Evolutionary conservation across 2,113 vertebrate species (phyloP).

Genomic region (Dicentrarchus labrax): DNA sequence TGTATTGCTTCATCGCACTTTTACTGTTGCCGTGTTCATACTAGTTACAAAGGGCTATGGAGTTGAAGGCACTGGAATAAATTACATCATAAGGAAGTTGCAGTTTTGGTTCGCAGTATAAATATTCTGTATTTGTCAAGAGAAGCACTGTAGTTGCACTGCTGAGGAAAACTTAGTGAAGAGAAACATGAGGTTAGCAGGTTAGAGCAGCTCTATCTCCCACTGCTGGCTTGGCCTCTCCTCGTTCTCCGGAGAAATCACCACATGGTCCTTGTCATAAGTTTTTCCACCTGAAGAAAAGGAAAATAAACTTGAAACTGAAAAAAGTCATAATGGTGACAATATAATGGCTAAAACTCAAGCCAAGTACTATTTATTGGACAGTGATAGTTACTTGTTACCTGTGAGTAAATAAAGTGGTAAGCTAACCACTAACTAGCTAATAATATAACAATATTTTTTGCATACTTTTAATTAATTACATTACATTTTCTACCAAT

Average conservation of each 20-base stretch:
- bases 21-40: background rate
- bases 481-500: too few relatives aligned
- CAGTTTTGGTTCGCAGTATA: background rate
- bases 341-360: too few relatives aligned
- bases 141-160: background rate
- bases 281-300: slow-evolving; percentile 86
- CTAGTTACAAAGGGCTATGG: background rate
- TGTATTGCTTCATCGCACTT: background rate
- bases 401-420: too few relatives aligned
- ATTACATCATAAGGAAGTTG: background rate
- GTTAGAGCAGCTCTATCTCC: slow-evolving; percentile 87
- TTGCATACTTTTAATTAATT: too few relatives aligned
- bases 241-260: slow-evolving; percentile 86
- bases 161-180: background rate
- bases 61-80: background rate
- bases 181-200: background rate
- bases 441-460: too few relatives aligned
- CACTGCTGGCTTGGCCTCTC: slow-evolving; percentile 89
- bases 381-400: too few relatives aligned
- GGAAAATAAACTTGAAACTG: background rate
- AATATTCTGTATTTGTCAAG: background rate
- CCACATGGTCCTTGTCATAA: slow-evolving; percentile 91
- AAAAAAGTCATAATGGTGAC: background rate
- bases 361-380: too few relatives aligned
- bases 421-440: too few relatives aligned